Base-by-base conservation (phyloP, 2,797 vertebrate species). In the Myripristis murdjan region DNA sequence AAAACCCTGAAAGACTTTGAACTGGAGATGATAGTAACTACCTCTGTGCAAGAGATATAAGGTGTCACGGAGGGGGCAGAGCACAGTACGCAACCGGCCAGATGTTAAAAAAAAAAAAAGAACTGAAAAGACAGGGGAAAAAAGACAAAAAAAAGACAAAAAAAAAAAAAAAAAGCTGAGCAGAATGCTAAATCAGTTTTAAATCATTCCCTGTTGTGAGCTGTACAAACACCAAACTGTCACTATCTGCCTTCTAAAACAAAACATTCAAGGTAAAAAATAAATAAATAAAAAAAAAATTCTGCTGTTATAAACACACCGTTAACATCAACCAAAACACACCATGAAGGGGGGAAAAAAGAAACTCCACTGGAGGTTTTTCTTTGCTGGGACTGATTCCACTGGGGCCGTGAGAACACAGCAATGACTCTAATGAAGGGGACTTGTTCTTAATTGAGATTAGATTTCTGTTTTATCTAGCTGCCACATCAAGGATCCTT, bases 381-480 rank as follows among this genome's bases (percentile, higher is more conserved):
- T 53, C n/a, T 12, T 24, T n/a, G 47, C 53, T 68, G 35, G 66
- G 39, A 51, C 47, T 56, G 28, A 64, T 55, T 85, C 63, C 68
- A 56, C 24, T 53, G 61, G 60, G 67, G 65, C 69, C 59, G 60
- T 54, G 52, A 69, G 59, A 74, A 77, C 65, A 67, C 78, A 77
- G 74, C 79, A 85, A 86, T 85, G 73, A 70, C 46, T 75, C 66
- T 83, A 88, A 91, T 88, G 73, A 93, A 88, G 74, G 82, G 54
- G 61, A 82, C 74, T 90, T 71, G 64, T 77, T 90, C 83, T 86
- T 93, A 92, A 93, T 93, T 87, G 89, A 93, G 89, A 93, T 91
- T 86, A 92, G 85, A 93, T 91, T 92, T 91, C 71, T 86, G 82
- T 91, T 93, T 90, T 90, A 93, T 91, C 88, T 89, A 54, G 75